A percentile compares a stretch with the other conserved stretches of the same genome.
These are phyloP conservation scores for Eupithecia abbreviata DNA, from an alignment of 2,888 invertebrate species.

Conservation along the genomic window DNA sequence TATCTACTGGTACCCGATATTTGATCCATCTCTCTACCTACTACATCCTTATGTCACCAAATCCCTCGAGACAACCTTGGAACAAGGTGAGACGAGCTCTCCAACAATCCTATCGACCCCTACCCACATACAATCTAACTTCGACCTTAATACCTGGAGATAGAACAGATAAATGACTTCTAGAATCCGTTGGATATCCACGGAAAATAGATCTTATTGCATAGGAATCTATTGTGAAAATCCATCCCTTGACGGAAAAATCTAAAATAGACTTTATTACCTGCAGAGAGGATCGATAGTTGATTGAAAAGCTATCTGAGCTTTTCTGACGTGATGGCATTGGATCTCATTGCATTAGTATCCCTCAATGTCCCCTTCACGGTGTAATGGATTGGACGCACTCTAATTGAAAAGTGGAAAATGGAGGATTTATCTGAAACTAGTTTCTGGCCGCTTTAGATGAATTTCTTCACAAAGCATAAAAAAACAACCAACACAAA, in stretches of 20 bases:
- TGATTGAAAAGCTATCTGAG: conserved; percentile 11
- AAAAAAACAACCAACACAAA: too few species aligned
- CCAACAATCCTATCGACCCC: conserved; percentile 47
- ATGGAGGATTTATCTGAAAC: conserved; percentile 8
- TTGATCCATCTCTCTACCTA: conserved; percentile 10
- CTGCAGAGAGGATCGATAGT: conserved; percentile 22
- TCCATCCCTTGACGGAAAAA: conserved; percentile 1
- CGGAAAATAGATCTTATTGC: conserved; percentile 8
- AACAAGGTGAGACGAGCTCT: conserved; percentile 42
- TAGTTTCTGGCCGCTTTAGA: neutral
- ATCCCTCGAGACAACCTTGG: conserved; percentile 42
- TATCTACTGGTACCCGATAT: conserved; percentile 1
- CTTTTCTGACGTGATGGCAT: conserved; percentile 34
- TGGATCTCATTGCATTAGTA: conserved; percentile 36
- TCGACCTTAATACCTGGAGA: conserved; percentile 22
- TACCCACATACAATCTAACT: conserved; percentile 25
- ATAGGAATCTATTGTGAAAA: conserved; percentile 2
- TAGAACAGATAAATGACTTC: conserved; percentile 15
- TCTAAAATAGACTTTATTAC: conserved; percentile 22
- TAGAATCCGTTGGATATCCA: conserved; percentile 10
- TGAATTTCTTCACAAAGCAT: too few species aligned
- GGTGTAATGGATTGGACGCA: conserved; percentile 27
- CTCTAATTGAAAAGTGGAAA: conserved; percentile 29
- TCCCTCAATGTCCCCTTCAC: conserved; percentile 10
- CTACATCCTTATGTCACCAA: conserved; percentile 17